Base-by-base conservation (phyloP, 2,888 invertebrate species). In the Oegoconia quadripuncta region DNA sequence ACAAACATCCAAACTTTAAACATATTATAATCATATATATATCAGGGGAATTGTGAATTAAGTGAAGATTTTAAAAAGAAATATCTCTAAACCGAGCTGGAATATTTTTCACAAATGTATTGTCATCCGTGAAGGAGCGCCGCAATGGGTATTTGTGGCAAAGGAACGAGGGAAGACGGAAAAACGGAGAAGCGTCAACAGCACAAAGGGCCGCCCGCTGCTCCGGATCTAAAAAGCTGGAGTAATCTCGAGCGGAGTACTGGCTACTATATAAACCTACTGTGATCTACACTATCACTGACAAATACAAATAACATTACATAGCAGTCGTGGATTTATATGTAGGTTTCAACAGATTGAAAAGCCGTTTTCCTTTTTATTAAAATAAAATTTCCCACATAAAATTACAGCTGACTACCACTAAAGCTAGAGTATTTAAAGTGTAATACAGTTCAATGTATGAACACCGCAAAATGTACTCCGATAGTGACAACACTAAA, bases 61-160 rank as follows among this genome's bases (percentile, higher is more conserved):
- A n/a, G n/a, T n/a, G n/a, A n/a, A n/a, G n/a, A n/a, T n/a, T 34
- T 34, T 18, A 15, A 34, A 32, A 22, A 23, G 23, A 36, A 37
- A 36, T 30, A 18, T 41, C 29, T 18, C 34, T 29, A 34, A 37
- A 36, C 25, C n/a, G n/a, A n/a, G 15, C 15, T 34, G 23, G 26
- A 23, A 38, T 29, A 33, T 17, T 31, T 31, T 17, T 32, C 20
- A 37, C 28, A 39, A 39, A 41, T 41, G 26, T 22, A 34, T 31
- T 36, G 40, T 39, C 42, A 26, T 31, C 29, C 42, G 52, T 50
- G 57, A 44, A 59, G 55, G 52, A 60, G 58, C n/a, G n/a, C 63
- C 46, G 62, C 64, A 68, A 67, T 66, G 64, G 65, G 64, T 60
- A 70, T 66, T 70, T 67, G 66, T 56, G 64, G 65, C 61, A 64